Evolutionary conservation across 2,797 vertebrate species (phyloP), one percentile per base, ranked within the genome.

Genomic region (Notolepis coatsorum): DNA sequence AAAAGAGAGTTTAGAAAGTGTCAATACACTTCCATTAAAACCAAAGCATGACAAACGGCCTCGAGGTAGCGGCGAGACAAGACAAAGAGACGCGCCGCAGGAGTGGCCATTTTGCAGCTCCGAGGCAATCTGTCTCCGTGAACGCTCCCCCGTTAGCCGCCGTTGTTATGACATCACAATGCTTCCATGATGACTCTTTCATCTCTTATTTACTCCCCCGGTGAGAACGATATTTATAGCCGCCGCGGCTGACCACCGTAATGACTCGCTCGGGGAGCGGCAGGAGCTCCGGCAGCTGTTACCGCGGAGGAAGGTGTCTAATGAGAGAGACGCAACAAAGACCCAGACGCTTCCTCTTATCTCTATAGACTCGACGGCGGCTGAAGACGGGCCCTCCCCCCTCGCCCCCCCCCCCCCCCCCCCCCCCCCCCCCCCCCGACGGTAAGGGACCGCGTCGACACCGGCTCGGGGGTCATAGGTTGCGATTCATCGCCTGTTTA

Each of bases 401-500:
- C n/a, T n/a, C n/a, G n/a, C n/a, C n/a, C n/a, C n/a, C n/a, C n/a
- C n/a, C n/a, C n/a, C n/a, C n/a, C n/a, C n/a, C n/a, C n/a, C n/a
- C n/a, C n/a, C n/a, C n/a, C n/a, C n/a, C n/a, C n/a, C n/a, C n/a
- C n/a, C n/a, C n/a, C n/a, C n/a, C n/a, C n/a, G n/a, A n/a, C n/a
- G n/a, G n/a, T n/a, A n/a, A n/a, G n/a, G n/a, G n/a, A n/a, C n/a
- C n/a, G n/a, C n/a, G n/a, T n/a, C n/a, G n/a, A n/a, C n/a, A 31
- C 30, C 4, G 13, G 13, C 35, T 38, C 13, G n/a, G 2, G 25
- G 71, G 73, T 77, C 61, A 77, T 65, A 77, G 67, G 57, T 70
- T 49, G 27, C 76, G 81, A 81, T 88, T 84, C 85, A 89, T 81
- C 71, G 73, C 74, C 77, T 79, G 43, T 79, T 84, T 86, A 85